Conservation (phyloP, 2,113 vertebrate genomes). For the Brevimyrus niger region DNA sequence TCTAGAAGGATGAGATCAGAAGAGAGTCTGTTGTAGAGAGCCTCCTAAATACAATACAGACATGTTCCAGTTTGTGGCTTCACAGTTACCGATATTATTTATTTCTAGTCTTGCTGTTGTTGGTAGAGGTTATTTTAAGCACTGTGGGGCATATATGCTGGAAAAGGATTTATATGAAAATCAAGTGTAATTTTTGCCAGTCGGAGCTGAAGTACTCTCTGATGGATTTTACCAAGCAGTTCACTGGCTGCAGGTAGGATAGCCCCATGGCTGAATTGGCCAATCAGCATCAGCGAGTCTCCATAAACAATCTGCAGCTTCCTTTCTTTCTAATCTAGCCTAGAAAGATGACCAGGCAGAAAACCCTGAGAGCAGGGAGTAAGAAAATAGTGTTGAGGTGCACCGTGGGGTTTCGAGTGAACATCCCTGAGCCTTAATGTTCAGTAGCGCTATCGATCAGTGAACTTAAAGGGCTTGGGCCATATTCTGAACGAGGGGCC, state of each 20-base stretch:
- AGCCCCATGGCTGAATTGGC: background rate
- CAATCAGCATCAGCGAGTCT: background rate
- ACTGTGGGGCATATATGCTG: background rate
- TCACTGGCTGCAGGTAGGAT: background rate
- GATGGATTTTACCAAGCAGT: background rate
- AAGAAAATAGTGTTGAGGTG: background rate
- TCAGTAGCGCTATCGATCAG: constrained; percentile 33
- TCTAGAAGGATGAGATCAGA: background rate
- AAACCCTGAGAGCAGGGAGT: background rate
- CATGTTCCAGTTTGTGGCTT: background rate
- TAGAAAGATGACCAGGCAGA: background rate
- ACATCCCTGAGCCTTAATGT: background rate
- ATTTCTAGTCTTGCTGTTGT: background rate
- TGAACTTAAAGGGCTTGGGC: constrained; percentile 51
- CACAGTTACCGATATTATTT: background rate
- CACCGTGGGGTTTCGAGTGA: background rate
- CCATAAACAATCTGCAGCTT: background rate
- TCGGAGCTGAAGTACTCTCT: background rate
- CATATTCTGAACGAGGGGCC: constrained; percentile 57
- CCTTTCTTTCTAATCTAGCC: background rate
- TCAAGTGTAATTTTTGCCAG: background rate
- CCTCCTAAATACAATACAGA: background rate
- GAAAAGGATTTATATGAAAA: background rate
- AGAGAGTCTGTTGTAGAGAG: background rate
- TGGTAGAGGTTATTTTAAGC: background rate